These are phyloP conservation scores for Crax fasciolata DNA, from an alignment of 2,797 vertebrate species.

Conservation along the genomic window DNA sequence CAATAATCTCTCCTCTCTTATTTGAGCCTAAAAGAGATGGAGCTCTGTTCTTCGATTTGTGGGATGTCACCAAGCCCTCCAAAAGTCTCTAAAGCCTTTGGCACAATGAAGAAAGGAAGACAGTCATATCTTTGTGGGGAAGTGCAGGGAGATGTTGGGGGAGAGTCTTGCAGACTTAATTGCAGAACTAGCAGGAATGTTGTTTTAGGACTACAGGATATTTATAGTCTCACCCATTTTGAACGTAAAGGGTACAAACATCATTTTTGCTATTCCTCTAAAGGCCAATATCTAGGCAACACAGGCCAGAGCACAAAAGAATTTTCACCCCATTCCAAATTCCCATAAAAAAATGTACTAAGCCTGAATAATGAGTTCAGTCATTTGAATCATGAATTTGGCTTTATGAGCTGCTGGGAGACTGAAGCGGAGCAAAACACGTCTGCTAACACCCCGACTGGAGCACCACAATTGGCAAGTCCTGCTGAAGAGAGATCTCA, in stretches of 20 bases:
- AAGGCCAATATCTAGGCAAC: conserved; percentile 36
- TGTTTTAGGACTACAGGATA: conserved; percentile 26
- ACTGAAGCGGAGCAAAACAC: conserved; percentile 45
- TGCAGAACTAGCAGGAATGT: conserved; percentile 20
- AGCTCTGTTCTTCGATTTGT: neutral
- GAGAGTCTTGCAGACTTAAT: neutral
- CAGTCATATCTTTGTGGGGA: neutral
- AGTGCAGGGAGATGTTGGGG: neutral
- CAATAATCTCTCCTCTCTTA: neutral
- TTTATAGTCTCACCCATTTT: conserved; percentile 41
- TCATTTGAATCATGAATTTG: conserved; percentile 45
- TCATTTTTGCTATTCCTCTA: neutral
- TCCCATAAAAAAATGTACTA: conserved; percentile 30
- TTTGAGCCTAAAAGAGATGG: conserved; percentile 5
- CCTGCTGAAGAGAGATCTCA: conserved; percentile 27
- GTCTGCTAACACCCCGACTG: conserved; percentile 40
- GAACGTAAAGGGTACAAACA: conserved; percentile 45
- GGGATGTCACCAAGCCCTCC: neutral
- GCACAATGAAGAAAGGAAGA: neutral
- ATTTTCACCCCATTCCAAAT: conserved; percentile 62
- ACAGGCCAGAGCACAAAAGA: conserved; percentile 58
- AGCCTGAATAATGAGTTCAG: conserved; percentile 53
- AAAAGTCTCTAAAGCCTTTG: neutral
- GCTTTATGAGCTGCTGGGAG: conserved; percentile 1
- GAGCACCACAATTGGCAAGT: conserved; percentile 46